Percentiles rank a stretch among this genome's conserved stretches.
Evolutionary conservation across 2,797 vertebrate genomes (phyloP).

Genomic region (Urosaurus nigricauda): DNA sequence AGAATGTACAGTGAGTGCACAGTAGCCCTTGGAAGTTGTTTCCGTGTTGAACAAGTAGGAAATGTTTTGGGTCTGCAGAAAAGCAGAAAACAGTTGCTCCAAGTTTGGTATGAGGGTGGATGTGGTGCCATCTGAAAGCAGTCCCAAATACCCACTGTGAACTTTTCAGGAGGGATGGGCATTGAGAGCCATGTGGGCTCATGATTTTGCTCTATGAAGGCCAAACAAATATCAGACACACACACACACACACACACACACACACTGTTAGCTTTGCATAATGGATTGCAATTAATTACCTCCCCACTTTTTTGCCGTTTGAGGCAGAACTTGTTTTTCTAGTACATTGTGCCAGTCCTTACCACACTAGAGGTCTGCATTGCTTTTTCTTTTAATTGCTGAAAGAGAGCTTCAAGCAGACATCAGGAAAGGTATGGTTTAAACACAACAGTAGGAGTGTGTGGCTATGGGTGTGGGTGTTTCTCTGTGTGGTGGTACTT

Average conservation of each 20-base stretch:
- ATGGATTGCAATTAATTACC: background rate
- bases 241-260: background rate
- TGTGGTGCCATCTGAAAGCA: background rate
- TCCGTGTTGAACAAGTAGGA: background rate
- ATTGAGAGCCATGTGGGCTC: background rate
- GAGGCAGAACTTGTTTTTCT: slow-evolving; percentile 39
- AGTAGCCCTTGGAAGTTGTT: slow-evolving; percentile 10
- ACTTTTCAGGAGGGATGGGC: background rate
- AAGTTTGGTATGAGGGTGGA: background rate
- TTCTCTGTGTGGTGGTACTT: background rate
- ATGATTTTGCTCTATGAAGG: background rate
- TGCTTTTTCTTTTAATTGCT: background rate
- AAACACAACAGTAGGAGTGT: background rate
- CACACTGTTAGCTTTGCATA: rapidly evolving
- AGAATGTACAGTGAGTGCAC: background rate
- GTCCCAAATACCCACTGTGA: no score
- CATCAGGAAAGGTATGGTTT: slow-evolving; percentile 21
- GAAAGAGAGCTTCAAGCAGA: background rate
- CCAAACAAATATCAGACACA: background rate
- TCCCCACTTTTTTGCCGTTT: background rate
- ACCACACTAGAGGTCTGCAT: rapidly evolving
- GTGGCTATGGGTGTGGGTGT: background rate
- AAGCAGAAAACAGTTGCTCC: background rate
- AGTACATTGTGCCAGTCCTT: background rate
- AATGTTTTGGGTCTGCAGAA: background rate